These are phyloP conservation scores for Pinna nobilis DNA, from an alignment of 1,140 invertebrate genomes.

Conservation along the genomic window DNA sequence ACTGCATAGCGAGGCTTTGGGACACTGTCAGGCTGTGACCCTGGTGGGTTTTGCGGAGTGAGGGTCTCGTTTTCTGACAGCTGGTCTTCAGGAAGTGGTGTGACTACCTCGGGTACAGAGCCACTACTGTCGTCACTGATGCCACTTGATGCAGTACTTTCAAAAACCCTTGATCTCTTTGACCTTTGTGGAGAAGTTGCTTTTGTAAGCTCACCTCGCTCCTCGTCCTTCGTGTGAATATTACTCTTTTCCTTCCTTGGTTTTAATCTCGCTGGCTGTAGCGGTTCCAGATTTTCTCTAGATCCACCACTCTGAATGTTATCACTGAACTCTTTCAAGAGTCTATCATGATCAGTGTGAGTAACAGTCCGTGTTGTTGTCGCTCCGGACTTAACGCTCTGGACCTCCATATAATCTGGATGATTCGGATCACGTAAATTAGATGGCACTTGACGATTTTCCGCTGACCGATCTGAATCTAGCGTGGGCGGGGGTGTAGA, in stretches of 20 bases:
- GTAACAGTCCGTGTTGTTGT: slow-evolving; percentile 25
- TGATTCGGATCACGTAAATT: slow-evolving; percentile 47
- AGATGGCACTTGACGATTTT: slow-evolving; percentile 9
- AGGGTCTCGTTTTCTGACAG: slow-evolving; percentile 18
- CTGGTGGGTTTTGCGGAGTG: background rate
- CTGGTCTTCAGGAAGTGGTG: slow-evolving; percentile 35
- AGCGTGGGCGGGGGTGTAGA: slow-evolving; percentile 38
- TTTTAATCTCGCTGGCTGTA: slow-evolving; percentile 78
- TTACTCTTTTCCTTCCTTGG: slow-evolving; percentile 80
- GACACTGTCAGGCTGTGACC: background rate
- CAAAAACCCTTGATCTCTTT: slow-evolving; percentile 6
- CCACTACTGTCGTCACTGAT: slow-evolving; percentile 32
- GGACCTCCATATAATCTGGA: slow-evolving; percentile 61
- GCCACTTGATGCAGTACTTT: slow-evolving; percentile 17
- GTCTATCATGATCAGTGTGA: background rate
- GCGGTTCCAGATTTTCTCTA: slow-evolving; percentile 60
- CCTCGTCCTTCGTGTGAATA: slow-evolving; percentile 80
- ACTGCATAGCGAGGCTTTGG: slow-evolving; percentile 22
- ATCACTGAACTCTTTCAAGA: slow-evolving; percentile 6
- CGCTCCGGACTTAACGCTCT: slow-evolving; percentile 59
- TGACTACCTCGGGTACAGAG: slow-evolving; percentile 19
- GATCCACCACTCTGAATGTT: slow-evolving; percentile 18
- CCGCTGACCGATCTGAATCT: background rate
- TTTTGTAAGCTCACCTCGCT: slow-evolving; percentile 76
- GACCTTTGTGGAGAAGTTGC: slow-evolving; percentile 40